Conservation (phyloP, 2,797 vertebrate species). For the Rhodeus uyekii region DNA sequence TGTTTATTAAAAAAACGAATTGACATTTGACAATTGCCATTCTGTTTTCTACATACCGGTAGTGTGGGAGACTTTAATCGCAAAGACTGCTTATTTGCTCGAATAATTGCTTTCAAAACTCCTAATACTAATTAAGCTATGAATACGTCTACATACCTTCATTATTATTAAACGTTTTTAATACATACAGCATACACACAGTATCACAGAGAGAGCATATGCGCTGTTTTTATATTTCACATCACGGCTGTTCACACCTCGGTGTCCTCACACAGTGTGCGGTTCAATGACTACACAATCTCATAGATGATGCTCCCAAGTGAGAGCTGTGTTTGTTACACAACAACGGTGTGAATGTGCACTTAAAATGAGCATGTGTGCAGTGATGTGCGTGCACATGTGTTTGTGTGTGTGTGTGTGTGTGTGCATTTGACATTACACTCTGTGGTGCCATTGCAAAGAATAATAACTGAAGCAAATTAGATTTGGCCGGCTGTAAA, state of each 20-base stretch:
- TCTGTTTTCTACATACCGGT: not conserved
- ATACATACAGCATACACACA: constrained; percentile 14
- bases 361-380: not conserved
- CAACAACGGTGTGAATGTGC: not conserved
- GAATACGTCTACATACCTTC: not conserved
- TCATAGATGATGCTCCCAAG: not conserved
- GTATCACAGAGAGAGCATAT: constrained; percentile 27
- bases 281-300: not conserved
- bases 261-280: not conserved
- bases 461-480: constrained; percentile 58
- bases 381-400: not conserved
- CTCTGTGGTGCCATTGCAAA: constrained; percentile 1
- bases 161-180: not conserved
- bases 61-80: not conserved
- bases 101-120: not conserved
- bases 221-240: constrained; percentile 35
- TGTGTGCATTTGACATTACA: constrained; percentile 23
- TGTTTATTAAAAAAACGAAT: too few species aligned
- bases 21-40: too few species aligned
- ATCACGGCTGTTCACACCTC: constrained; percentile 15
- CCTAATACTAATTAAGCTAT: not conserved
- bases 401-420: too few species aligned
- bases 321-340: constrained; percentile 12
- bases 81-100: not conserved
- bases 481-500: constrained; percentile 51